Evolutionary conservation across 37 sponge, comb jelly and placozoan genomes (phyloP).

Genomic region (Haliclona indistincta): DNA sequence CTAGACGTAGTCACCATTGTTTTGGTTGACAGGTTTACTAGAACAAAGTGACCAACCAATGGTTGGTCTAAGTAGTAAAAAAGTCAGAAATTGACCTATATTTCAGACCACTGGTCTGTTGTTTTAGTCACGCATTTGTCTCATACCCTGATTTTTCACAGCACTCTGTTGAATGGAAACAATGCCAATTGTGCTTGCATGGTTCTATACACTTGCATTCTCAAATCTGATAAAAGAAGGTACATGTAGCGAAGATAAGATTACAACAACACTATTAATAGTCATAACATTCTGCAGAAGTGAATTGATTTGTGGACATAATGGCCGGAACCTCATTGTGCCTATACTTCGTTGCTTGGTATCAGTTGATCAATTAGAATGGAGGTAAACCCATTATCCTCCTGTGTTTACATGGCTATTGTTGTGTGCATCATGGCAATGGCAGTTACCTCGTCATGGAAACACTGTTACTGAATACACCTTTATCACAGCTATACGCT

Average conservation of each 20-base stretch:
- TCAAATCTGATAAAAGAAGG: not conserved
- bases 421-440: too few relatives aligned
- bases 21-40: too few relatives aligned
- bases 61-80: not conserved
- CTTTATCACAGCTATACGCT: too few relatives aligned
- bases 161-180: not conserved
- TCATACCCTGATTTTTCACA: not conserved
- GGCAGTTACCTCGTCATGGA: too few relatives aligned
- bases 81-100: not conserved
- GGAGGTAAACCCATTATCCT: constrained; percentile 19
- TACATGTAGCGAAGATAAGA: not conserved
- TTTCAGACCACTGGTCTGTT: not conserved
- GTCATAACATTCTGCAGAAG: too few relatives aligned
- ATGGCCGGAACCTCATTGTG: not conserved
- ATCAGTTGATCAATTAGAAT: constrained; percentile 1
- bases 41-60: too few relatives aligned
- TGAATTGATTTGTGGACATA: too few relatives aligned
- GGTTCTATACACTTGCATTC: constrained; percentile 38
- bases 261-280: too few relatives aligned
- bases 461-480: too few relatives aligned
- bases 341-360: constrained; percentile 7
- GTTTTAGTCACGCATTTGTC: not conserved
- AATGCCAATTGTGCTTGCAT: constrained; percentile 14
- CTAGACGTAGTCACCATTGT: too few relatives aligned
- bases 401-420: too few relatives aligned